Percentiles rank a stretch among this genome's conserved stretches.
Evolutionary conservation across 2,888 invertebrate genomes (phyloP).

Genomic region (Pterobdella sp.): DNA sequence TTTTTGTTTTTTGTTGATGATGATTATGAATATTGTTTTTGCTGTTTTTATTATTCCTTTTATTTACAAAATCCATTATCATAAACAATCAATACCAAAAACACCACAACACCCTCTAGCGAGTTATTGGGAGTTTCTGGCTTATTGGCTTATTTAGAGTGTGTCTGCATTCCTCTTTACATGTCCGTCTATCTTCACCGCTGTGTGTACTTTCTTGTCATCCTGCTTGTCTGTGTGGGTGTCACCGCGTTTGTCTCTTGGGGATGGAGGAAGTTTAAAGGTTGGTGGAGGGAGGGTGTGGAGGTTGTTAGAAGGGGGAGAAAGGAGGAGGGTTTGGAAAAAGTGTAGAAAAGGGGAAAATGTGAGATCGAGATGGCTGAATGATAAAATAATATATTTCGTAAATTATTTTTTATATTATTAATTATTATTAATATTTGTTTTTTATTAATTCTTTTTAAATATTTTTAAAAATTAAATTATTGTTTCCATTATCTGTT

Average conservation of each 20-base stretch:
- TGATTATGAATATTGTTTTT: no score
- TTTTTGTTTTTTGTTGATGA: no score
- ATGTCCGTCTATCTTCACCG: constrained; percentile 32
- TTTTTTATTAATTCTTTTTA: background rate
- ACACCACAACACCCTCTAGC: constrained; percentile 15
- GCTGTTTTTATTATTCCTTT: no score
- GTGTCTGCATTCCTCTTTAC: constrained; percentile 34
- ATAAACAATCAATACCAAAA: no score
- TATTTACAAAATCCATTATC: no score
- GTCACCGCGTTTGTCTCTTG: constrained; percentile 13
- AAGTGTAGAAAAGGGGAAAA: background rate
- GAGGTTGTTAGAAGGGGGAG: background rate
- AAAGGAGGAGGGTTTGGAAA: background rate
- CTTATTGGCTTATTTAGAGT: constrained; percentile 31
- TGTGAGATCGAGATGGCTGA: no score
- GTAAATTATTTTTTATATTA: no score
- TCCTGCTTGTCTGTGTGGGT: constrained; percentile 31
- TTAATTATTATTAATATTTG: background rate
- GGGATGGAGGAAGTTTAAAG: background rate
- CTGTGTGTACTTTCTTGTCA: constrained; percentile 33
- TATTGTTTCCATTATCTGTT: no score
- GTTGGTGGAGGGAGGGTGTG: constrained; percentile 1
- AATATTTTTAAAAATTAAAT: background rate
- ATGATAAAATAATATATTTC: no score
- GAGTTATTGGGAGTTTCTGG: constrained; percentile 30